Base-by-base conservation (phyloP, 2,888 invertebrate genomes). In the Aporophyla nigra region DNA sequence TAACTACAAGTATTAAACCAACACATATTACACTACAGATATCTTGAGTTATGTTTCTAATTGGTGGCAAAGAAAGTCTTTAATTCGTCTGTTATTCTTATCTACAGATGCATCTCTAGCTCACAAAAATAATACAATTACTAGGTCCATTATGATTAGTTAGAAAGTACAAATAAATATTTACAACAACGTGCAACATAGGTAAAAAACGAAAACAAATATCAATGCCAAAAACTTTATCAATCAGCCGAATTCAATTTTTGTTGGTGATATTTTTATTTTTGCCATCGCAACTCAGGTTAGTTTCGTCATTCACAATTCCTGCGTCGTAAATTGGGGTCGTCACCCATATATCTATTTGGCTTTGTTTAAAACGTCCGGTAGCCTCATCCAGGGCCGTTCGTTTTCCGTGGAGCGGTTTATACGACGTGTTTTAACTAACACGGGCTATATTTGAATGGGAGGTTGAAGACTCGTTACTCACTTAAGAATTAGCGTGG, bases 351-450 rank as follows among this genome's bases (percentile, higher is more conserved):
- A 86, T 74, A 83, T 86, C 61, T 71, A 58, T 83, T 76, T 56
- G 86, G 86, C 83, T 82, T 86, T 76, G 72, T 83, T 77, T 59
- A 58, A 82, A 86, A 27, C 67, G 62, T 66, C 49, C 73, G n/a
- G n/a, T 21, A 49, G 86, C 21, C 78, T 68, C 86, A 86, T 86
- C 86, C 78, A 83, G 86, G 27, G 68, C 53, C 51, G 71, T 86
- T 78, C 71, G 78, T 83, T 86, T 83, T 77, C 86, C 68, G 83
- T 69, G 83, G 71, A 61, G 12, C 33, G 10, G 68, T 86, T 83
- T 83, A 83, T 83, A 68, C 67, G 86, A 71, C 63, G 56, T 49
- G 65, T 77, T 86, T 77, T 77, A 83, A 77, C 86, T 86, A 82
- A 83, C 73, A 61, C 59, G 63, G 21, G 66, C 73, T 83, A 86